A percentile compares a stretch with the other conserved stretches of the same genome.
Evolutionary conservation across 2,113 vertebrate genomes (phyloP).

Genomic region (Paramormyrops kingsleyae): DNA sequence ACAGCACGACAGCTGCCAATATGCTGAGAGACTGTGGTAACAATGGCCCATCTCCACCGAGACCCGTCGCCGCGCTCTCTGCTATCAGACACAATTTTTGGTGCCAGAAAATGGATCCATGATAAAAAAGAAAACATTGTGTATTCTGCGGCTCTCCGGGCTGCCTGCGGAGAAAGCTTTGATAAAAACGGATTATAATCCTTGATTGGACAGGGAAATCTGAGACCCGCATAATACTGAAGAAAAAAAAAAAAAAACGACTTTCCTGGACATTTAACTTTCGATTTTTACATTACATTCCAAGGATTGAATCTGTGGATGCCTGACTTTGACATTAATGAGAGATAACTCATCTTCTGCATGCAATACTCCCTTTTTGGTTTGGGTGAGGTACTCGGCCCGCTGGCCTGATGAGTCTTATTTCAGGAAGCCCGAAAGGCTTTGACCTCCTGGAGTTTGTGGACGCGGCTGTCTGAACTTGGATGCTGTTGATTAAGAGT

Average conservation of each 20-base stretch:
- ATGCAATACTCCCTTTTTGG: neutral
- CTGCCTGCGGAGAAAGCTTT: slow-evolving; percentile 69
- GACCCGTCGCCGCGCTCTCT: slow-evolving; percentile 52
- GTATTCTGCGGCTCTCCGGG: slow-evolving; percentile 60
- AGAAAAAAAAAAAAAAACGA: neutral
- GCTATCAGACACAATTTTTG: slow-evolving; percentile 75
- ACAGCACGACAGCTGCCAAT: slow-evolving; percentile 66
- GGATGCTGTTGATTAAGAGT: neutral
- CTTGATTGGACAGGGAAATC: slow-evolving; percentile 46
- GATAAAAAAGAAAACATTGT: slow-evolving; percentile 65
- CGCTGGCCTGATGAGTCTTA: neutral
- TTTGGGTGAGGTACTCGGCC: neutral
- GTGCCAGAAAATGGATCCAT: slow-evolving; percentile 61
- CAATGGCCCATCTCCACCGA: slow-evolving; percentile 71
- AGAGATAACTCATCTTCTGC: neutral
- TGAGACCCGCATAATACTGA: slow-evolving; percentile 21
- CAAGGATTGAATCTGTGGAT: neutral
- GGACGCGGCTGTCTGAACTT: neutral
- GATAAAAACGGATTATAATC: slow-evolving; percentile 66
- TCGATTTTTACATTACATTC: slow-evolving; percentile 13
- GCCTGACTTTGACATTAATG: slow-evolving; percentile 1
- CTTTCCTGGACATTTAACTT: slow-evolving; percentile 18
- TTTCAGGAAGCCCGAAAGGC: neutral
- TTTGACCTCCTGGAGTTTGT: neutral
- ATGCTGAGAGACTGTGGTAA: slow-evolving; percentile 70